Conservation (phyloP, 2,888 invertebrate species). For the Drosophila kuntzei region DNA sequence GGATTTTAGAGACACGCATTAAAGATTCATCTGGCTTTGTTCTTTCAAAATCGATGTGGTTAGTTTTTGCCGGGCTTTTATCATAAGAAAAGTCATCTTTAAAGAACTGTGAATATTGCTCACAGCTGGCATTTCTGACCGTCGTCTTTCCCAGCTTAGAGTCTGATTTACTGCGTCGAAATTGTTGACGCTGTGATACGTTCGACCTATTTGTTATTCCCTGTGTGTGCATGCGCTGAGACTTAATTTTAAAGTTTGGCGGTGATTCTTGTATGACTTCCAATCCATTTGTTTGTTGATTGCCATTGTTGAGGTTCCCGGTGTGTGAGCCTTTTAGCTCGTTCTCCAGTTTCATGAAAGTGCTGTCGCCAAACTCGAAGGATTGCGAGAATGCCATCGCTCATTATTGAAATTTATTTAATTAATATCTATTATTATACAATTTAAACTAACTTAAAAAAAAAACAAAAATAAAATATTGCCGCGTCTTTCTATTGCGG, state of each 20-base stretch:
- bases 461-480: slow-evolving; percentile 25
- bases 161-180: slow-evolving; percentile 50
- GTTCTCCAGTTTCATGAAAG: slow-evolving; percentile 81
- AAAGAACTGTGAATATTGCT: slow-evolving; percentile 80
- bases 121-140: slow-evolving; percentile 25
- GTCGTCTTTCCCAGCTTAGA: slow-evolving; percentile 30
- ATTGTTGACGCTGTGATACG: slow-evolving; percentile 32
- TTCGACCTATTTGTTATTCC: slow-evolving; percentile 16
- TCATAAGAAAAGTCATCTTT: slow-evolving; percentile 76
- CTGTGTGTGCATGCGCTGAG: slow-evolving; percentile 28
- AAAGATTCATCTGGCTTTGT: slow-evolving; percentile 41
- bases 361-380: slow-evolving; percentile 82
- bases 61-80: background rate
- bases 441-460: slow-evolving; percentile 14
- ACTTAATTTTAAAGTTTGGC: slow-evolving; percentile 43
- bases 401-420: background rate
- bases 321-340: slow-evolving; percentile 62
- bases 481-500: slow-evolving; percentile 27
- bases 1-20: slow-evolving; percentile 69
- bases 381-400: slow-evolving; percentile 84
- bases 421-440: slow-evolving; percentile 7
- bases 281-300: slow-evolving; percentile 30
- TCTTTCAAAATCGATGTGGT: background rate
- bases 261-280: slow-evolving; percentile 83
- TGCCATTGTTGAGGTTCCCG: slow-evolving; percentile 19